A percentile compares a stretch with the other conserved stretches of the same genome.
phyloP scores from a whole-genome alignment of 2,113 vertebrate species.

The Fregetta grallaria region DNA sequence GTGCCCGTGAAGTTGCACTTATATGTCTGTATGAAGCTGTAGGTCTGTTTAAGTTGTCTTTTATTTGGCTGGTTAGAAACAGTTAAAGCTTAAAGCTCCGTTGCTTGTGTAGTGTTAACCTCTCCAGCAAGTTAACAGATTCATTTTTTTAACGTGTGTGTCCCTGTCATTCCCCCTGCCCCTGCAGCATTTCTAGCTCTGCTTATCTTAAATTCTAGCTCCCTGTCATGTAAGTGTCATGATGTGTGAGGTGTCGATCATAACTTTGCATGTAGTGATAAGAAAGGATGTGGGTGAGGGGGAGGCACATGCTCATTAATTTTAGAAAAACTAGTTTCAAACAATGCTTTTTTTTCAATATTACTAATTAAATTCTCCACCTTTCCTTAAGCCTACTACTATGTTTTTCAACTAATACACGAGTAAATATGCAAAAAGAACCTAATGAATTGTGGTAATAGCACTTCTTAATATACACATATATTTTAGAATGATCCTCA shows the following conservation, averaged over 20 bases:
- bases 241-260: not conserved
- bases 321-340: not conserved
- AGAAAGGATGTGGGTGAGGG: not conserved
- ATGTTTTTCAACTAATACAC: not conserved
- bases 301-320: not conserved
- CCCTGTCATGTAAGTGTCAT: rapidly evolving
- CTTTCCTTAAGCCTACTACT: not conserved
- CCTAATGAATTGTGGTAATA: not conserved
- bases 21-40: not conserved
- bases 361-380: not conserved
- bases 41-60: not conserved
- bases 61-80: not conserved
- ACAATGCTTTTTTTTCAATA: not conserved
- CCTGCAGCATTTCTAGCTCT: not conserved
- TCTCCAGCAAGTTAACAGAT: not conserved
- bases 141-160: not conserved
- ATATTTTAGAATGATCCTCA: not conserved
- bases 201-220: not conserved
- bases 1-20: not conserved
- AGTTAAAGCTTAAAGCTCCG: not conserved
- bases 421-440: not conserved
- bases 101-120: not conserved
- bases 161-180: rapidly evolving
- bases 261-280: not conserved
- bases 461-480: not conserved